Base-by-base conservation (phyloP, 2,113 vertebrate genomes). In the Benitochromis conjunctus region DNA sequence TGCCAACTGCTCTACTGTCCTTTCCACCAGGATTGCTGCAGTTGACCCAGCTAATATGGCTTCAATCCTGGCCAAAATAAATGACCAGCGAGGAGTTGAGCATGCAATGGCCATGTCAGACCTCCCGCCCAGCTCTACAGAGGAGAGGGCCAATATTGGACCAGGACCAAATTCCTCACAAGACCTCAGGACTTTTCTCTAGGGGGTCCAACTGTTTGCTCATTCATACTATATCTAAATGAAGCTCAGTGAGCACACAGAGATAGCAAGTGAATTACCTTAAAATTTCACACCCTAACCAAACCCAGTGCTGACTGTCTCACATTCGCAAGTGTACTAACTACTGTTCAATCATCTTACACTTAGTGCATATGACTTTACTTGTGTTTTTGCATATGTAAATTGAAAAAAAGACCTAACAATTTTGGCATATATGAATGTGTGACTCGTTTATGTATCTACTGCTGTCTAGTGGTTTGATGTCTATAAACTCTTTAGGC, bases 131-230 rank as follows among this genome's bases (percentile, higher is more conserved):
- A 43, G 81, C 80, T 89, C 92, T 18, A 51, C 36, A 13, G 92
- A 85, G 19, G 87, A 93, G 51, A 82, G 58, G 2, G 46, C 78
- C 84, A 86, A 55, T 58, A 11, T 38, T 77, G 87, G 88, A 83
- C 38, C 76, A 2, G 86, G 78, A 86, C 83, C 76, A 54, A 89
- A 93, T 24, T 91, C 89, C 29, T 93, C 90, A 84, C 89, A 86
- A 89, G 93, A 94, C 80, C 69, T 87, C 51, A 92, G 91, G 92
- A 94, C 91, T 81, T 90, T 84, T 71, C 90, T 94, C 79, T 95
- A 92, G 83, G 54, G 43, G 43, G 4, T 60, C 24, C 48, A 13
- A 29, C 31, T 51, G 81, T 85, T 46, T 66, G 1, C 81, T 66
- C 77, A 41, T 86, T 48, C 12, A 19, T 53, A 18, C 51, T 82